phyloP scores from a whole-genome alignment of 1,140 invertebrate species.

The Stegodyphus mimosarum region DNA sequence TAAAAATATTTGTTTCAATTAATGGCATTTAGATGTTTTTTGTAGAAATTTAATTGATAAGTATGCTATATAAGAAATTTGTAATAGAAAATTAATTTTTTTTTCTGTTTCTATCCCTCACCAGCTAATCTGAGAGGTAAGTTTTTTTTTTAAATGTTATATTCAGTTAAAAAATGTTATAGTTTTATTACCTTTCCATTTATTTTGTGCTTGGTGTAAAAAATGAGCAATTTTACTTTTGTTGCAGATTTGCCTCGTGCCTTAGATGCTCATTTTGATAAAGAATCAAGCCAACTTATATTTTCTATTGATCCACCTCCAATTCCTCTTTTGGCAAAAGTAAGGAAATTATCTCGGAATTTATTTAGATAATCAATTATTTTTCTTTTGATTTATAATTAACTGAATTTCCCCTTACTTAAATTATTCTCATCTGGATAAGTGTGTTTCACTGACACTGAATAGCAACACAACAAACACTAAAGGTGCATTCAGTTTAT shows the following conservation, averaged over 20 bases:
- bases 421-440: no score
- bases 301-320: slow-evolving; percentile 76
- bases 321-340: slow-evolving; percentile 76
- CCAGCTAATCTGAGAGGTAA: slow-evolving; percentile 50
- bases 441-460: no score
- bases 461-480: no score
- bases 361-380: no score
- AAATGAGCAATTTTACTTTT: not conserved
- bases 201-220: not conserved
- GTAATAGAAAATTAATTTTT: not conserved
- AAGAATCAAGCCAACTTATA: slow-evolving; percentile 75
- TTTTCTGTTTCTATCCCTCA: not conserved
- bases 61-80: no score
- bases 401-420: no score
- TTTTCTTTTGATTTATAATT: no score
- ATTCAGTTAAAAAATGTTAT: not conserved
- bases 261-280: slow-evolving; percentile 74
- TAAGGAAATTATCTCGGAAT: not conserved
- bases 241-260: slow-evolving; percentile 75
- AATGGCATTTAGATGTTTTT: no score
- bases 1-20: no score
- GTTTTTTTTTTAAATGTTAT: slow-evolving; percentile 12
- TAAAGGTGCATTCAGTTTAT: no score
- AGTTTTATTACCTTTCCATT: not conserved
- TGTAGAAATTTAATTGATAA: no score